Evolutionary conservation across 2,888 invertebrate genomes (phyloP).

Genomic region (Melanophora roralis): DNA sequence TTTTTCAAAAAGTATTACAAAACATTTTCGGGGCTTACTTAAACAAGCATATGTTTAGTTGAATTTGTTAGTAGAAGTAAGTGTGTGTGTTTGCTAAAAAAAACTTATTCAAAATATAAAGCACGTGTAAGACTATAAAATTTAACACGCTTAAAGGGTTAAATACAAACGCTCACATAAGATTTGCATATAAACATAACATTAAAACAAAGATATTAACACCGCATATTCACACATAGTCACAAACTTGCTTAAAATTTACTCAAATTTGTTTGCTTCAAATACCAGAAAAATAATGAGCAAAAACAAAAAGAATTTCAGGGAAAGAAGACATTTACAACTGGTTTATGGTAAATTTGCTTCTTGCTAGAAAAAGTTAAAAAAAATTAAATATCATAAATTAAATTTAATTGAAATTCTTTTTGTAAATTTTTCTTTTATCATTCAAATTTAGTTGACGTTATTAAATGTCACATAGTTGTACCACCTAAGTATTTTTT

Average conservation of each 20-base stretch:
- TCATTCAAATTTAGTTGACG: background rate
- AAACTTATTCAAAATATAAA: background rate
- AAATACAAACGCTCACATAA: slow-evolving; percentile 33
- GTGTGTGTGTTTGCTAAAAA: background rate
- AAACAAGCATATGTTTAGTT: slow-evolving; percentile 27
- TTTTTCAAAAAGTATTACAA: slow-evolving; percentile 10
- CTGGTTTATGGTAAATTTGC: slow-evolving; percentile 17
- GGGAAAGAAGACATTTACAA: slow-evolving; percentile 34
- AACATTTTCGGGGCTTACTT: slow-evolving; percentile 24
- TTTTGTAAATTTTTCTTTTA: background rate
- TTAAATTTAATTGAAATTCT: slow-evolving; percentile 73
- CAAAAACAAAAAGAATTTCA: background rate
- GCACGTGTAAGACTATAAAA: slow-evolving; percentile 44
- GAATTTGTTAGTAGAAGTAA: slow-evolving; percentile 14
- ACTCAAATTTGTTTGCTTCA: background rate
- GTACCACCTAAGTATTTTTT: too few species aligned
- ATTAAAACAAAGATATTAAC: slow-evolving; percentile 39
- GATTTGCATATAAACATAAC: slow-evolving; percentile 23
- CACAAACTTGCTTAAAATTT: background rate
- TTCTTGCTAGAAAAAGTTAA: slow-evolving; percentile 26
- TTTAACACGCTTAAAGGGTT: slow-evolving; percentile 59
- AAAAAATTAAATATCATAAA: slow-evolving; percentile 68
- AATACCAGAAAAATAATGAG: background rate
- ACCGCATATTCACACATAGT: background rate
- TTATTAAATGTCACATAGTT: slow-evolving; percentile 26